Conservation (phyloP, 2,113 vertebrate species). For the Terrapene triunguis region DNA sequence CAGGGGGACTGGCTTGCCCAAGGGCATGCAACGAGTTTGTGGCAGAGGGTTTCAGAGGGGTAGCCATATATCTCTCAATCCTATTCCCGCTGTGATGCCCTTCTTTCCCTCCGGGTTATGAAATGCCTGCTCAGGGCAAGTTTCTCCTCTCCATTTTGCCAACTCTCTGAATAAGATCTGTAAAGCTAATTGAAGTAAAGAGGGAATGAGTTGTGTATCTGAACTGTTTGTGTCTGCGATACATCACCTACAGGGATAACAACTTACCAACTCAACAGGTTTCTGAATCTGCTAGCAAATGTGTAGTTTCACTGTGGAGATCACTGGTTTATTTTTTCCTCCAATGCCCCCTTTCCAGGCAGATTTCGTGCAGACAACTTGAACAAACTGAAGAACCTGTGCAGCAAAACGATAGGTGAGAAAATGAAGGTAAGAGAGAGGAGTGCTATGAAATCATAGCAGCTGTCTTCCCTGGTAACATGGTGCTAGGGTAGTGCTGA, state of each 20-base stretch:
- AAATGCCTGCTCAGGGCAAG: neutral
- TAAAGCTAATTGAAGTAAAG: neutral
- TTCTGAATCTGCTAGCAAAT: neutral
- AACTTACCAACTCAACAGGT: neutral
- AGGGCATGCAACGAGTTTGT: neutral
- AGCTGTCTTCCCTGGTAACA: neutral
- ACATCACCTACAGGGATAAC: neutral
- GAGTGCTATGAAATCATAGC: neutral
- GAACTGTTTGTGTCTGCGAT: neutral
- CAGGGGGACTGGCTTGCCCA: neutral
- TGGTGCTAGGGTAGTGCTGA: neutral
- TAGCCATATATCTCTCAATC: rapidly evolving
- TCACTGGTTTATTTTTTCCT: neutral
- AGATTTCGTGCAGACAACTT: conserved; percentile 95
- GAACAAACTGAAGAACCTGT: conserved; percentile 97
- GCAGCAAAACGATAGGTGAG: conserved; percentile 97
- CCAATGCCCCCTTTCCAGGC: conserved; percentile 79
- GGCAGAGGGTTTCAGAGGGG: neutral
- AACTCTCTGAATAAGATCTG: neutral
- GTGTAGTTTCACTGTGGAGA: neutral
- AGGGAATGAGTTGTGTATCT: neutral
- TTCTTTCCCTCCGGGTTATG: rapidly evolving
- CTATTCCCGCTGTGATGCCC: rapidly evolving
- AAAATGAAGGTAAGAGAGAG: conserved; percentile 94
- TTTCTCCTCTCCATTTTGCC: neutral